Base-by-base conservation (phyloP, 2,888 invertebrate genomes). In the Brachycybe producta region DNA sequence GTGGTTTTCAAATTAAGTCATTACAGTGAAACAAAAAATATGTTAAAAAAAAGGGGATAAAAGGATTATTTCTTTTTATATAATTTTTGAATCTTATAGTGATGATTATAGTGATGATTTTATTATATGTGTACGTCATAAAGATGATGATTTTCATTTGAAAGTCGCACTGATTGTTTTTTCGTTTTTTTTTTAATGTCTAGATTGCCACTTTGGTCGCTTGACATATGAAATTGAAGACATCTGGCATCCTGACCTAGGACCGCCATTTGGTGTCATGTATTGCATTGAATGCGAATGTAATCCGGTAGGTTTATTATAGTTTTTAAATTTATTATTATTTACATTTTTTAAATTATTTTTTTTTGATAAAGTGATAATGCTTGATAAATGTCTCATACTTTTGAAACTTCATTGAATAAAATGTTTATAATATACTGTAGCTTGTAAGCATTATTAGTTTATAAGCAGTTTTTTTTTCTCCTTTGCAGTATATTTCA, bases 231-330 rank as follows among this genome's bases (percentile, higher is more conserved):
- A 90, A 70, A 73, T 92, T 58, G 88, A 87, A 49, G 83, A 88
- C 45, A 80, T 82, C 60, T 94, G 92, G 91, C 85, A 82, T 64
- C 90, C 92, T 45, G 86, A 88, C 67, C 73, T 94, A 58, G 91
- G 91, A 51, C 84, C 86, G 49, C 91, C 92, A 17, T 88, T 90
- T 66, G 92, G 91, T 55, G 80, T 88, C 57, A 84, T 91, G 80
- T 84, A 85, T 72, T 94, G 92, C 77, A 86, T 92, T 72, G 82
- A 82, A 74, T 94, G 92, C 74, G 84, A 88, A 75, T 92, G 92
- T 73, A 77, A 86, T 63, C 79, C 84, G 77, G 92, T 92, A 78
- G 82, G 88, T 82, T 48, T 3, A 40, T 3, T 23, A 38, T 8
- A 7, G 15, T 38, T 27, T 27, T 48, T 42, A 24, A 36, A 35